Percentiles rank a stretch among this genome's conserved stretches.
phyloP scores from a whole-genome alignment of 2,797 vertebrate genomes.

The Pachyuromys duprasi region DNA sequence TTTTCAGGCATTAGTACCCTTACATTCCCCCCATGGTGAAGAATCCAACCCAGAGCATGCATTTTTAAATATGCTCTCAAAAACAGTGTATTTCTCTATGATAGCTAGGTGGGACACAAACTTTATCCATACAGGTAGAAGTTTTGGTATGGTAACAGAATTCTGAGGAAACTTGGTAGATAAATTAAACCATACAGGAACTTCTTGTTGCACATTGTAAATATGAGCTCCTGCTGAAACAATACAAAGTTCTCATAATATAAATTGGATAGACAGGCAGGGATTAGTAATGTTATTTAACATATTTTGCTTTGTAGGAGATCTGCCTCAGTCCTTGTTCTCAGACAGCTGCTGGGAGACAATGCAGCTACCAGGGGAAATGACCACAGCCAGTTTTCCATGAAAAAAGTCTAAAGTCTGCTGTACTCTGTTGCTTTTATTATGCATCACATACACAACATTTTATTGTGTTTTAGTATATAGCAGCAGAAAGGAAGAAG shows the following conservation, averaged over 20 bases:
- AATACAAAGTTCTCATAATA: not conserved
- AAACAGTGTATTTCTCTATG: not conserved
- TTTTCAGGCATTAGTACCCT: not conserved
- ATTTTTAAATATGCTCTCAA: not conserved
- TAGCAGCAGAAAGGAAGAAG: no score
- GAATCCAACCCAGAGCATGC: no score
- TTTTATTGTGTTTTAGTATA: no score
- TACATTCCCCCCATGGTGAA: not conserved
- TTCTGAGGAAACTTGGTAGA: not conserved
- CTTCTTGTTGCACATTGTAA: not conserved
- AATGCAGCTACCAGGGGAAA: not conserved
- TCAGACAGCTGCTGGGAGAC: not conserved
- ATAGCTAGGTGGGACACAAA: not conserved
- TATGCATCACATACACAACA: no score
- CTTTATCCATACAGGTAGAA: not conserved
- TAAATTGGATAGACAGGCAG: not conserved
- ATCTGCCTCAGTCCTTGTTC: not conserved
- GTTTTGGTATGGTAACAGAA: not conserved
- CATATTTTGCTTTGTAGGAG: not conserved
- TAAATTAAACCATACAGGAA: not conserved
- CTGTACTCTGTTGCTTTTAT: no score
- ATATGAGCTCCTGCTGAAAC: not conserved
- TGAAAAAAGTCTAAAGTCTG: no score
- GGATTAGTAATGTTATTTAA: not conserved
- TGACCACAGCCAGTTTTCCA: no score